Conservation (phyloP, 2,113 vertebrate genomes). For the Salvator merianae region DNA sequence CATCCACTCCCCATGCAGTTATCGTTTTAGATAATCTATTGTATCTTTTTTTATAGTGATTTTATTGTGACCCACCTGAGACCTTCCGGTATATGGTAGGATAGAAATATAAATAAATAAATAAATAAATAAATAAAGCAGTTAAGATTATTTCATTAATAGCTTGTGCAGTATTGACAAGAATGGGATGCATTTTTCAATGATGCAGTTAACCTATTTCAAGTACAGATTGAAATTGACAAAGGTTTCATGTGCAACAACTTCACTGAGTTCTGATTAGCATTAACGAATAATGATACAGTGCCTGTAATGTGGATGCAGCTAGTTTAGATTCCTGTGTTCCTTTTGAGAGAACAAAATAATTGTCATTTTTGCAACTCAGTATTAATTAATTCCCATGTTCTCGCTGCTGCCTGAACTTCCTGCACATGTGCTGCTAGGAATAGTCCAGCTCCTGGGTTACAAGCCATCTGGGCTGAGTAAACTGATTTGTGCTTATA, state of each 20-base stretch:
- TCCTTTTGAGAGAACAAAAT: constrained; percentile 48
- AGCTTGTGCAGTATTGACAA: background rate
- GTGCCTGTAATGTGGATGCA: constrained; percentile 1
- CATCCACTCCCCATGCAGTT: no score
- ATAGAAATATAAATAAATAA: no score
- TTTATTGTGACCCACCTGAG: no score
- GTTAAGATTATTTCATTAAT: background rate
- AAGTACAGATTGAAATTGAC: background rate
- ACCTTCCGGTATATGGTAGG: no score
- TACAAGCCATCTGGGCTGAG: constrained; percentile 71
- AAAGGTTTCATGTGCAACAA: background rate
- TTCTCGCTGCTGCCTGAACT: constrained; percentile 61
- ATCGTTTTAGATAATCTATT: no score
- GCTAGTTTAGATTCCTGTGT: constrained; percentile 54
- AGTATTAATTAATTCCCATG: constrained; percentile 72
- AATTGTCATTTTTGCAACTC: constrained; percentile 59
- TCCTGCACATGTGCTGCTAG: constrained; percentile 73
- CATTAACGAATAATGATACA: constrained; percentile 47
- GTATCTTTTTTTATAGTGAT: no score
- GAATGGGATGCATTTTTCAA: background rate
- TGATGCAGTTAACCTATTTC: background rate
- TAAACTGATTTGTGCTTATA: constrained; percentile 79
- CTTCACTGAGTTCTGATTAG: constrained; percentile 54
- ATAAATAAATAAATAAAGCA: no score
- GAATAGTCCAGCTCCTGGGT: constrained; percentile 66